Percentiles rank a stretch among this genome's conserved stretches.
These are phyloP conservation scores for Phalloptychus januarius DNA, from an alignment of 2,797 vertebrate species.

Conservation along the genomic window DNA sequence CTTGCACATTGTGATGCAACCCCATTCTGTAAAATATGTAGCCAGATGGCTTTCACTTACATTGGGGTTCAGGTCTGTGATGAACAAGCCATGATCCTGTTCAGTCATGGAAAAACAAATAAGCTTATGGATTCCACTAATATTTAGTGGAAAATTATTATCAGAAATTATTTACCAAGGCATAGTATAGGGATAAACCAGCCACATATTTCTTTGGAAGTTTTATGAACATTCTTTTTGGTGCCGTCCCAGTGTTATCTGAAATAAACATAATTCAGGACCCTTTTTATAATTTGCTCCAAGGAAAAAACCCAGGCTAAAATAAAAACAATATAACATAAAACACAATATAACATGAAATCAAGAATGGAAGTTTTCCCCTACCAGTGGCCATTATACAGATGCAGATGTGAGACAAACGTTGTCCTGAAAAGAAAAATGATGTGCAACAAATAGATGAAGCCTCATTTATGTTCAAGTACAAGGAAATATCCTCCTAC, in stretches of 20 bases:
- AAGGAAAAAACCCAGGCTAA: background rate
- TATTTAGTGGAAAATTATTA: background rate
- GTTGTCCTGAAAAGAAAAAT: background rate
- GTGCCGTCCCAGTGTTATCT: conserved; percentile 3
- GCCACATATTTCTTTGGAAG: conserved; percentile 47
- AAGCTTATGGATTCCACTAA: background rate
- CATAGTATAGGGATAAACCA: conserved; percentile 24
- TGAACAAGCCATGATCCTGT: conserved; percentile 68
- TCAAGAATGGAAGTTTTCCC: conserved; percentile 12
- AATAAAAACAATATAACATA: too few species aligned
- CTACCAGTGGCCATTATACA: conserved; percentile 27
- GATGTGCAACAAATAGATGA: background rate
- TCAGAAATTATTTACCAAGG: conserved; percentile 56
- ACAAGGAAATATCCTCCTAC: background rate
- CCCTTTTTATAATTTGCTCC: background rate
- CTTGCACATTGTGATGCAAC: conserved; percentile 55
- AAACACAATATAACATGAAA: background rate
- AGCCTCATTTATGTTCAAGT: background rate
- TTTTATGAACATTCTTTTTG: conserved; percentile 45
- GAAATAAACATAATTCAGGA: background rate
- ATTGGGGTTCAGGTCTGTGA: conserved; percentile 55
- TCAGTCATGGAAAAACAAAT: conserved; percentile 5
- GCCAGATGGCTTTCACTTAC: conserved; percentile 54
- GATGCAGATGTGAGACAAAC: background rate
- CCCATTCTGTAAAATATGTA: conserved; percentile 65